phyloP scores from a whole-genome alignment of 2,888 invertebrate species.

The Selenia dentaria region DNA sequence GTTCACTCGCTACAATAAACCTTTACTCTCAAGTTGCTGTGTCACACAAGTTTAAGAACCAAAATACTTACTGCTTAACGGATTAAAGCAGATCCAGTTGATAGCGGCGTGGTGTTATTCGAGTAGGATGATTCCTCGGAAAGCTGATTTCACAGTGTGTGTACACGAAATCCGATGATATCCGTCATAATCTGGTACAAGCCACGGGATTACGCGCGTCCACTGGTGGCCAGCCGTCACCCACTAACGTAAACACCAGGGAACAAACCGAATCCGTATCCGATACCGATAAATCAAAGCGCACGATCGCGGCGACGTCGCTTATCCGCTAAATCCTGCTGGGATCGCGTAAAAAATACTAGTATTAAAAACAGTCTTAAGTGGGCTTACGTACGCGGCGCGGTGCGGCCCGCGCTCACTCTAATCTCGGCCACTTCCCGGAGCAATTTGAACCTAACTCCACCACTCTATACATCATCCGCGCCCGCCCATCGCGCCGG shows the following conservation, averaged over 20 bases:
- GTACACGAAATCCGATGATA: constrained; percentile 75
- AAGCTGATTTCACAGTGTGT: constrained; percentile 62
- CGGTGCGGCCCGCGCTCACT: constrained; percentile 87
- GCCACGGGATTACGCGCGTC: constrained; percentile 76
- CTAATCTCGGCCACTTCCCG: constrained; percentile 91
- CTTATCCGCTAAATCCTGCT: constrained; percentile 83
- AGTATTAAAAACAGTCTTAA: constrained; percentile 91
- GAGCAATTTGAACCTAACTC: constrained; percentile 90
- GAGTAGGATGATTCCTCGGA: constrained; percentile 53
- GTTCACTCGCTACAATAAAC: too few relatives aligned
- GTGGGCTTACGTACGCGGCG: constrained; percentile 87
- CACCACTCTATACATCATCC: constrained; percentile 90
- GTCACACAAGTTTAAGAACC: constrained; percentile 2
- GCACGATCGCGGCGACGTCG: constrained; percentile 80
- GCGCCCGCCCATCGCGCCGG: constrained; percentile 80
- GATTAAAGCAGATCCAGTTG: constrained; percentile 31
- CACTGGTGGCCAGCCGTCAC: constrained; percentile 70
- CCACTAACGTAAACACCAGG: constrained; percentile 81
- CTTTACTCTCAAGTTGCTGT: too few relatives aligned
- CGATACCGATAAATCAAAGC: constrained; percentile 84
- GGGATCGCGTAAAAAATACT: constrained; percentile 86
- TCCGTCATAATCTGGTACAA: constrained; percentile 81
- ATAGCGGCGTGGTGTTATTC: constrained; percentile 19
- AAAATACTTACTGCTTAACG: constrained; percentile 58
- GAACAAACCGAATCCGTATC: constrained; percentile 73